Percentiles rank a stretch among this genome's conserved stretches.
phyloP scores from a whole-genome alignment of 2,113 vertebrate genomes.

The Colaptes auratus region DNA sequence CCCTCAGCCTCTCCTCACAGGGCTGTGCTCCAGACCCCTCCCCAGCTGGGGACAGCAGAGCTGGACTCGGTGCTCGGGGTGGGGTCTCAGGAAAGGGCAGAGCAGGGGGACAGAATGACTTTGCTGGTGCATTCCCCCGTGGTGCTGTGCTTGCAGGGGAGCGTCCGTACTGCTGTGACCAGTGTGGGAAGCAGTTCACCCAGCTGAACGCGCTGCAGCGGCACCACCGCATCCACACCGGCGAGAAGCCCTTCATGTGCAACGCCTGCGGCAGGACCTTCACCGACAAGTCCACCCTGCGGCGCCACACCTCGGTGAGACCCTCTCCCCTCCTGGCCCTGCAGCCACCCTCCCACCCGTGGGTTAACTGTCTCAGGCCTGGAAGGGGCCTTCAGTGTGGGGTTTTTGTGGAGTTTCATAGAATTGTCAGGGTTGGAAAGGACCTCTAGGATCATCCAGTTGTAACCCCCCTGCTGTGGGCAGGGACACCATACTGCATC shows the following conservation, averaged over 20 bases:
- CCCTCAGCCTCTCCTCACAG: no score
- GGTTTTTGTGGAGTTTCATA: not conserved
- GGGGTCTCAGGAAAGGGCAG: no score
- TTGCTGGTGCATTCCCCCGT: no score
- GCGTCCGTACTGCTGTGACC: slow-evolving; percentile 91
- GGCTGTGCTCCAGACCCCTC: no score
- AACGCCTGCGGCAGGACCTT: slow-evolving; percentile 91
- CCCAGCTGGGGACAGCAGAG: no score
- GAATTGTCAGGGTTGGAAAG: no score
- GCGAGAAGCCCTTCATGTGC: slow-evolving; percentile 98
- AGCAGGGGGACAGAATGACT: no score
- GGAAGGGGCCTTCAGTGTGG: not conserved
- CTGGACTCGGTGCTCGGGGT: no score
- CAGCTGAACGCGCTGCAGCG: slow-evolving; percentile 96
- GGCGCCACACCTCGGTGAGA: slow-evolving; percentile 91
- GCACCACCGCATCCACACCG: slow-evolving; percentile 95
- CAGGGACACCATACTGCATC: no score
- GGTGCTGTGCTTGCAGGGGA: slow-evolving; percentile 79
- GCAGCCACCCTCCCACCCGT: fast-evolving
- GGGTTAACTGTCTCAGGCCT: no score
- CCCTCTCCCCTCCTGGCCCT: fast-evolving
- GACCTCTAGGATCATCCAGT: no score
- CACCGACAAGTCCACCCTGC: slow-evolving; percentile 95
- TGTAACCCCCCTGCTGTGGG: no score
- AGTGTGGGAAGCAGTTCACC: slow-evolving; percentile 94